Evolutionary conservation across 1,140 invertebrate genomes (phyloP).

Genomic region (Proctacanthus coquilletti): DNA sequence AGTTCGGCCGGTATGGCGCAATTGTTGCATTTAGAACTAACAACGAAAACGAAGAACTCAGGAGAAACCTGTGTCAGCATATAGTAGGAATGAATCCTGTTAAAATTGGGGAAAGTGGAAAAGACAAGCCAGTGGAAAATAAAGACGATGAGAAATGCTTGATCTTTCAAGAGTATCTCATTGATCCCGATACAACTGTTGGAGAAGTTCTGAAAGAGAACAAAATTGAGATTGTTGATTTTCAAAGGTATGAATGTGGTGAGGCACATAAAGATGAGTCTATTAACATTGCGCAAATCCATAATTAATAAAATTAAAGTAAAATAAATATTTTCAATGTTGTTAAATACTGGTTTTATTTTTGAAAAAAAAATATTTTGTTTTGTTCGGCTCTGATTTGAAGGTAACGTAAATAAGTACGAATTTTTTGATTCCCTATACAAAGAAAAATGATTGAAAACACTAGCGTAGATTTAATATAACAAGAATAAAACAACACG

Average conservation of each 20-base stretch:
- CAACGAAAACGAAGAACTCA: conserved; percentile 34
- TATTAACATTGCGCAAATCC: too few relatives aligned
- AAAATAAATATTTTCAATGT: too few relatives aligned
- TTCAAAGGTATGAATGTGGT: conserved; percentile 72
- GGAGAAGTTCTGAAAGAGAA: conserved; percentile 54
- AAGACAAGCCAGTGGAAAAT: conserved; percentile 42
- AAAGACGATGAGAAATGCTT: conserved; percentile 56
- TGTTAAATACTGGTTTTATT: too few relatives aligned
- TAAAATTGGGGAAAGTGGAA: conserved; percentile 51
- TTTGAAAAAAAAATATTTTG: too few relatives aligned
- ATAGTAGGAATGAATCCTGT: conserved; percentile 80
- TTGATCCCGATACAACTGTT: conserved; percentile 57
- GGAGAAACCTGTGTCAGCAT: conserved; percentile 71
- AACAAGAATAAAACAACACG: too few relatives aligned
- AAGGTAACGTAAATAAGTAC: too few relatives aligned
- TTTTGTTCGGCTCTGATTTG: too few relatives aligned
- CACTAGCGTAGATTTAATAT: too few relatives aligned
- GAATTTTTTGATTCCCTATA: too few relatives aligned
- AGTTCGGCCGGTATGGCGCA: conserved; percentile 69
- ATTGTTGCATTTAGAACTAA: conserved; percentile 49
- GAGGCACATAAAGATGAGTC: too few relatives aligned
- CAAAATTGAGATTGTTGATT: conserved; percentile 58
- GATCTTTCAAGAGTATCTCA: conserved; percentile 75
- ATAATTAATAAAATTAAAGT: too few relatives aligned
- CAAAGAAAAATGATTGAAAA: too few relatives aligned